Evolutionary conservation across 2,797 vertebrate genomes (phyloP), one percentile per base, ranked within the genome.

Genomic region (Chaetodon trifasciatus): DNA sequence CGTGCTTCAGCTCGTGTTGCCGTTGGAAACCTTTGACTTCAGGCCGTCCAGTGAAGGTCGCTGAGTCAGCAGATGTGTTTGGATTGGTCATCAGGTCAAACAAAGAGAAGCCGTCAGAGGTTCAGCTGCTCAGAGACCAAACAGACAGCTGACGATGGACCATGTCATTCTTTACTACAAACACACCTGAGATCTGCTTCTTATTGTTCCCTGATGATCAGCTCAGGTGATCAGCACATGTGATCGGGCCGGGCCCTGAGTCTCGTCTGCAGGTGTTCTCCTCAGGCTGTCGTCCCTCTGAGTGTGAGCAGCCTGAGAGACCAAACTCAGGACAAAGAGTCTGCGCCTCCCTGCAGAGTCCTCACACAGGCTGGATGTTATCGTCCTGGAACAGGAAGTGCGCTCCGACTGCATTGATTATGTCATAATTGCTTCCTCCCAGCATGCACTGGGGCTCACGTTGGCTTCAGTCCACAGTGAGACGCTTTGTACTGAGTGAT

Each of bases 71-170:
- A 32, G 28, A 28, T 28, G 28, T 28, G 28, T 28, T 28, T 28
- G 2, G 28, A 28, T 28, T 6, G 37, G 37, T 46, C 44, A 15
- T 12, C 24, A 58, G 64, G 72, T 32, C 13, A 86, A 0, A 76
- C n/a, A 86, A 56, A 39, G 63, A 71, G 83, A 86, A 85, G 79
- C 47, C 12, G 40, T 21, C 4, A 4, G 12, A 28, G 7, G 0
- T 70, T 60, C 56, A 46, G 23, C 8, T 11, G 49, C 11, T 63
- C 40, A 68, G 49, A 77, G 81, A 57, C 9, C 42, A 80, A 76
- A 79, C 44, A 49, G 16, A 19, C 8, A 42, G 40, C 40, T 28
- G 28, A 28, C 28, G 28, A 28, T 28, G 28, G 28, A 32, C 3
- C 3, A 32, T 32, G 28, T 32, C 28, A 32, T 32, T 32, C 28